Conservation (phyloP, 2,113 vertebrate species). For the Heliornis fulica region DNA sequence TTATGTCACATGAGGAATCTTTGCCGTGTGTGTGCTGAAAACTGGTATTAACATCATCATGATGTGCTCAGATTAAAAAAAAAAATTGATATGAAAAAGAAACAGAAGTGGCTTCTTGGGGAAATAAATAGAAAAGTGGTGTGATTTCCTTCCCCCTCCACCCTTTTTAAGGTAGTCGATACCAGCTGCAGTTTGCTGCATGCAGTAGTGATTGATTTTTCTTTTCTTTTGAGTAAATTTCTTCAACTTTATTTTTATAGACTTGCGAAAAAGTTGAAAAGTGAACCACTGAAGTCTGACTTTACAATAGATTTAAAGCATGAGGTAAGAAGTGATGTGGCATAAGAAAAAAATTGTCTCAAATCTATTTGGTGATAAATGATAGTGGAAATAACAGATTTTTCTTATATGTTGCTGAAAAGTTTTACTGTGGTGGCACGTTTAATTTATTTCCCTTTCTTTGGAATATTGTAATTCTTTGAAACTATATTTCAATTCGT, state of each 20-base stretch:
- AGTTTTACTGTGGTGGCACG: background rate
- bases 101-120: background rate
- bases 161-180: background rate
- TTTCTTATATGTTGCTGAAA: background rate
- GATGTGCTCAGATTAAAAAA: background rate
- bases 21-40: background rate
- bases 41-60: background rate
- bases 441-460: background rate
- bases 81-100: background rate
- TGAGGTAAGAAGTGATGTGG: slow-evolving; percentile 79
- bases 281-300: slow-evolving; percentile 90
- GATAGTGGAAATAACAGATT: background rate
- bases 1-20: background rate
- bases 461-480: background rate
- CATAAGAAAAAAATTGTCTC: background rate
- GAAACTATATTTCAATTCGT: background rate
- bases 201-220: background rate
- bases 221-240: background rate
- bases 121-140: background rate
- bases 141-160: background rate
- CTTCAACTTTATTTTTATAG: slow-evolving; percentile 71
- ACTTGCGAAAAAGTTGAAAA: slow-evolving; percentile 85
- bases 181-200: background rate
- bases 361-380: background rate
- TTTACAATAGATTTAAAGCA: slow-evolving; percentile 98